These are phyloP conservation scores for Etheostoma spectabile DNA, from an alignment of 2,113 vertebrate genomes.

Conservation along the genomic window DNA sequence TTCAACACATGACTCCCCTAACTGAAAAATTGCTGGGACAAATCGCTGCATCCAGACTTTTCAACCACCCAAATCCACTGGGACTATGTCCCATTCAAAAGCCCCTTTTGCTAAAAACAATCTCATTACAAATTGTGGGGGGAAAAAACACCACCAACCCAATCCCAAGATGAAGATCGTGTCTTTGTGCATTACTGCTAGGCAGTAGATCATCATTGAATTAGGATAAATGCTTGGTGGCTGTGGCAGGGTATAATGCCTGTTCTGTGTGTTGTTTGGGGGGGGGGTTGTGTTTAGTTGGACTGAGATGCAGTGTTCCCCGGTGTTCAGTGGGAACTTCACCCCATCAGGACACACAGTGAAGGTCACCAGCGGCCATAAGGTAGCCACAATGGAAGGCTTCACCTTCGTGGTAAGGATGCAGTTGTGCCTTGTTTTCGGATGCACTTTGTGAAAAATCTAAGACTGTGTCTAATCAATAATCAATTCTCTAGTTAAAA, in stretches of 20 bases:
- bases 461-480: too few relatives aligned
- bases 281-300: constrained; percentile 73
- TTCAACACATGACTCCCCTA: constrained; percentile 76
- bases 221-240: constrained; percentile 69
- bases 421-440: not conserved
- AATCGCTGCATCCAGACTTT: constrained; percentile 65
- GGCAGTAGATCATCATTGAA: constrained; percentile 70
- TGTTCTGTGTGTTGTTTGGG: constrained; percentile 58
- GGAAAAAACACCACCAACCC: constrained; percentile 36
- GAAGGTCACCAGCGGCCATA: constrained; percentile 87
- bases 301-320: constrained; percentile 90
- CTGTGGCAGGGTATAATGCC: constrained; percentile 54
- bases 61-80: constrained; percentile 49
- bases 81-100: constrained; percentile 54
- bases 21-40: constrained; percentile 76
- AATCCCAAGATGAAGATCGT: constrained; percentile 50
- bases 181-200: constrained; percentile 69
- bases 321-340: constrained; percentile 80
- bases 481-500: too few relatives aligned
- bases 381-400: constrained; percentile 79
- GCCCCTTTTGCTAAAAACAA: constrained; percentile 57
- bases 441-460: not conserved
- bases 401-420: constrained; percentile 94
- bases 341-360: constrained; percentile 85
- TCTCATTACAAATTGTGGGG: constrained; percentile 40